Evolutionary conservation across 2,888 invertebrate species (phyloP).

Genomic region (Ennomos fuscantarius): DNA sequence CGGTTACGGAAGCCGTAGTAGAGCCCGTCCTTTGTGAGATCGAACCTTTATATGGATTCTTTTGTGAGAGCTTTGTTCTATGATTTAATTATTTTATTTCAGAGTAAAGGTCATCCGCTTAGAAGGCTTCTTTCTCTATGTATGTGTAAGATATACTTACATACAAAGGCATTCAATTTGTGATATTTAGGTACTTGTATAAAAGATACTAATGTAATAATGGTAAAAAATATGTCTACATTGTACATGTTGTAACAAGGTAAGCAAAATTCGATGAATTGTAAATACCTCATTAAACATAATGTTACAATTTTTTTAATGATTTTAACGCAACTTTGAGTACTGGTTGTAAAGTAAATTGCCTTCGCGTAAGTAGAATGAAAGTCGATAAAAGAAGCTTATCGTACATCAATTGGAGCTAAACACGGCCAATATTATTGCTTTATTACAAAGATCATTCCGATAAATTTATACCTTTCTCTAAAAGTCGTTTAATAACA

Average conservation of each 20-base stretch:
- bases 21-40: slow-evolving; percentile 55
- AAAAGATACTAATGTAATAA: too few relatives aligned
- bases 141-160: not conserved
- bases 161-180: not conserved
- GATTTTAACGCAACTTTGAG: not conserved
- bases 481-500: slow-evolving; percentile 52
- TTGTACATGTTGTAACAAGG: too few relatives aligned
- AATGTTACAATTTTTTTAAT: too few relatives aligned
- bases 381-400: slow-evolving; percentile 1
- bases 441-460: slow-evolving; percentile 15
- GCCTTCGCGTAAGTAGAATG: slow-evolving; percentile 1
- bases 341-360: not conserved
- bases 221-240: too few relatives aligned
- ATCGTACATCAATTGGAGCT: slow-evolving; percentile 12
- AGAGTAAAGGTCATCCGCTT: slow-evolving; percentile 12
- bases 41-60: slow-evolving; percentile 65
- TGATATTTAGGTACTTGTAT: too few relatives aligned
- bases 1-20: slow-evolving; percentile 56
- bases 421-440: slow-evolving; percentile 2
- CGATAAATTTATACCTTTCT: slow-evolving; percentile 50
- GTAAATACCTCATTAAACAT: too few relatives aligned
- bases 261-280: too few relatives aligned
- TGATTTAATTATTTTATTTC: slow-evolving; percentile 44
- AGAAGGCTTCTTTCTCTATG: slow-evolving; percentile 10
- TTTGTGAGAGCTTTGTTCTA: slow-evolving; percentile 49